Base-by-base conservation (phyloP, 2,888 invertebrate species). In the Lasius fuliginosus region DNA sequence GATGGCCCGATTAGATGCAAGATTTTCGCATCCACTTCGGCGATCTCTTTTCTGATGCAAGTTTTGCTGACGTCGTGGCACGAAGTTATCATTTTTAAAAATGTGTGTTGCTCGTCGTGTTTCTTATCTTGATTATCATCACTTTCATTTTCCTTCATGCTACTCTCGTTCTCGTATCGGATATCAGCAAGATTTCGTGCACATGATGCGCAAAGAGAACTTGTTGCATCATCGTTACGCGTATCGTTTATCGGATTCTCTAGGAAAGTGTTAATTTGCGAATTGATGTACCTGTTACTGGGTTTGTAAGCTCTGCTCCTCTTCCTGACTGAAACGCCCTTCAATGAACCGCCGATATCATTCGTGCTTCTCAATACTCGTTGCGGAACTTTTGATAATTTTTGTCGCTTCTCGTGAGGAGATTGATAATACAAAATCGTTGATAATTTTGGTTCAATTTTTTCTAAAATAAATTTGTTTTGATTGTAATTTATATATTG, bases 231-330 rank as follows among this genome's bases (percentile, higher is more conserved):
- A 33, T 81, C 53, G 36, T 69, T 30, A 65, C 33, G 69, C 5
- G 65, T 68, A 30, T 84, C 9, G 1, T 76, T 83, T 58, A 56
- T 49, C 18, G 77, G 69, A 30, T 58, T 42, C 12, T 30, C 23
- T 8, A 71, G 33, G 60, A 36, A 68, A 71, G 18, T 30, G 0
- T 42, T 11, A n/a, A 23, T 15, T 58, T 82, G 53, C 27, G 49
- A 23, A 42, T 49, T 27, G 18, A n/a, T 76, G 5, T 94, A 94
- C 94, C 93, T 94, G 89, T 92, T 93, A 82, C 90, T 92, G 12
- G 94, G 93, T 82, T 88, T 93, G 74, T 94, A 94, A 85, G 86
- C 90, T 86, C 87, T 92, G 27, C 85, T 86, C 81, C 85, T 93
- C 40, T 91, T 86, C 4, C 87, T 89, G 1, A 89, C 84, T 5